A percentile compares a stretch with the other conserved stretches of the same genome.
phyloP scores from a whole-genome alignment of 2,888 invertebrate species.

The Mayetiola destructor region DNA sequence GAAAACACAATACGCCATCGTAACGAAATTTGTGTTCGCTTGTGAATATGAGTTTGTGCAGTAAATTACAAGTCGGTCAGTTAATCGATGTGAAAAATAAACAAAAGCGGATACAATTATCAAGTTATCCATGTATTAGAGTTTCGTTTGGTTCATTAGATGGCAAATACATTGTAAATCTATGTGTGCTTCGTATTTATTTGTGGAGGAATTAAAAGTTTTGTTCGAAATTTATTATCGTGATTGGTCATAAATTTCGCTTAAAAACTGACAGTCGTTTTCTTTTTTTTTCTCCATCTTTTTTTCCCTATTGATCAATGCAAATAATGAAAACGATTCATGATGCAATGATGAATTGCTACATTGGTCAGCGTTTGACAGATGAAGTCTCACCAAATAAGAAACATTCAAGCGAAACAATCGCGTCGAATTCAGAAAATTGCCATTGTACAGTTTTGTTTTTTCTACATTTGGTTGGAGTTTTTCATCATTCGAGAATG shows the following conservation, averaged over 20 bases:
- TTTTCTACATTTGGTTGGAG: background rate
- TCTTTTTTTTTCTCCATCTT: no score
- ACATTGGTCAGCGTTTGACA: background rate
- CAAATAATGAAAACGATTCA: background rate
- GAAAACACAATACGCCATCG: slow-evolving; percentile 11
- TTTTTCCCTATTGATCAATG: no score
- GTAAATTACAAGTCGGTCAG: slow-evolving; percentile 17
- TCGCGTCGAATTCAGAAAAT: background rate
- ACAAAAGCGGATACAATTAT: slow-evolving; percentile 37
- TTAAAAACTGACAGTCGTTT: background rate
- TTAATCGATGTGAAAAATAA: slow-evolving; percentile 36
- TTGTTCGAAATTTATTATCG: background rate
- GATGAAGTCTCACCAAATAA: background rate
- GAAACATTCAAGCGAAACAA: background rate
- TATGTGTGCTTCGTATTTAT: background rate
- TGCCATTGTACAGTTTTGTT: background rate
- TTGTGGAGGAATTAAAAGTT: background rate
- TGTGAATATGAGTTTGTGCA: background rate
- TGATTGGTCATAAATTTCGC: background rate
- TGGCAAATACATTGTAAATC: background rate
- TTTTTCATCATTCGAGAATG: background rate
- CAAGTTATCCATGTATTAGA: slow-evolving; percentile 29
- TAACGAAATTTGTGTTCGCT: background rate
- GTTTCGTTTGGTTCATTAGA: background rate
- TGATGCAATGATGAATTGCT: background rate